Evolutionary conservation across 1,140 invertebrate genomes (phyloP), one percentile per base, ranked within the genome.

Genomic region (Cardiocondyla obscurior): DNA sequence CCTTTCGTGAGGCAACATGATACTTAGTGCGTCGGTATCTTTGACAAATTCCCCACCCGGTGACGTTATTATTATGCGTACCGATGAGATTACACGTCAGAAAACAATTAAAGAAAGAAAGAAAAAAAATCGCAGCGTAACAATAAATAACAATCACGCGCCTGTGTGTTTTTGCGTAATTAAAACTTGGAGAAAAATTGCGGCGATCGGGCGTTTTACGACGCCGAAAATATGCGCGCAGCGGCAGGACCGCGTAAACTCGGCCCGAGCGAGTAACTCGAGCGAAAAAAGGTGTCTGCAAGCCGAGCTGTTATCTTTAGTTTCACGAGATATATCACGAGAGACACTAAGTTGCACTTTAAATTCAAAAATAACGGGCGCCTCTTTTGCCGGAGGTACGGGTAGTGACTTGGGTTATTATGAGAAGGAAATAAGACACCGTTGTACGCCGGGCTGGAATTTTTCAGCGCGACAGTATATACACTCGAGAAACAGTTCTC

Each of bases 1-100:
- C 53, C 10, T 53, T 53, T 7, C n/a, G 10, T 51, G 67, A 14
- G 44, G n/a, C 6, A 49, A n/a, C 51, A 22, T 51, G 81, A 67
- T 62, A 69, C 85, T 83, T 77, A 83, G 44, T 72, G 49, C 81
- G 28, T 30, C 51, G 49, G 46, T 73, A 82, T 69, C 85, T 87
- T 87, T 87, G 76, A 86, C 72, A 65, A 77, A 87, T 69, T 57
- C 16, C 19, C 19, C 79, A 72, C n/a, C n/a, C 10, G 19, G 5
- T 49, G 25, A 49, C 36, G n/a, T 74, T 74, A 62, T 74, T 73
- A 51, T 64, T 49, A 36, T 64, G 42, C 58, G 60, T 16, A 64
- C 58, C 12, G 28, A 69, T 79, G 16, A 28, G 30, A 77, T 77
- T 46, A 14, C 6, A n/a, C 10, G 16, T 12, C n/a, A n/a, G n/a